These are phyloP conservation scores for Rotaria sp. DNA, from an alignment of 2,888 invertebrate genomes.

Conservation along the genomic window DNA sequence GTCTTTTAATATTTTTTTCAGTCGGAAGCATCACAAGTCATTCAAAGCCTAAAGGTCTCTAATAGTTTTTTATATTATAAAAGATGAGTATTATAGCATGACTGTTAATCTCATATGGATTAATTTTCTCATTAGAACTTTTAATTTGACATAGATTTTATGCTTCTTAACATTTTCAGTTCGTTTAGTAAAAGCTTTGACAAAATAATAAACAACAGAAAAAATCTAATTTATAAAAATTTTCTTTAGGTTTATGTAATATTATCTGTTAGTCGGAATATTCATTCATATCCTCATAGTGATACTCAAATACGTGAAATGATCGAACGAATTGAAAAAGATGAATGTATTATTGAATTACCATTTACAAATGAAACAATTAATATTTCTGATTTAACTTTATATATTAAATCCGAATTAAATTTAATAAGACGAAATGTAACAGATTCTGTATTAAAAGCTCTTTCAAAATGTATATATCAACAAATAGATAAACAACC, in stretches of 20 bases:
- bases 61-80: too few species aligned
- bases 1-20: too few species aligned
- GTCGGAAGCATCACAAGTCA: too few species aligned
- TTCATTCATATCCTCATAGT: background rate
- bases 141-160: too few species aligned
- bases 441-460: background rate
- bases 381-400: background rate
- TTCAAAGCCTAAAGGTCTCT: too few species aligned
- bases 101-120: too few species aligned
- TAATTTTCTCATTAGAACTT: too few species aligned
- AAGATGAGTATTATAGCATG: too few species aligned
- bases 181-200: too few species aligned
- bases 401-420: background rate
- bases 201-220: too few species aligned
- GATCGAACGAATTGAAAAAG: background rate
- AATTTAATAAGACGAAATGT: background rate
- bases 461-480: slow-evolving; percentile 24
- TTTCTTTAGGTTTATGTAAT: background rate
- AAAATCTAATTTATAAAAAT: too few species aligned
- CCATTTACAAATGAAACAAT: background rate
- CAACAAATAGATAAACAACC: background rate
- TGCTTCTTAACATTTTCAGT: too few species aligned
- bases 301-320: background rate
- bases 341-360: background rate
- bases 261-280: background rate